Evolutionary conservation across 2,888 invertebrate species (phyloP).

Genomic region (Lampropteryx suffumata): DNA sequence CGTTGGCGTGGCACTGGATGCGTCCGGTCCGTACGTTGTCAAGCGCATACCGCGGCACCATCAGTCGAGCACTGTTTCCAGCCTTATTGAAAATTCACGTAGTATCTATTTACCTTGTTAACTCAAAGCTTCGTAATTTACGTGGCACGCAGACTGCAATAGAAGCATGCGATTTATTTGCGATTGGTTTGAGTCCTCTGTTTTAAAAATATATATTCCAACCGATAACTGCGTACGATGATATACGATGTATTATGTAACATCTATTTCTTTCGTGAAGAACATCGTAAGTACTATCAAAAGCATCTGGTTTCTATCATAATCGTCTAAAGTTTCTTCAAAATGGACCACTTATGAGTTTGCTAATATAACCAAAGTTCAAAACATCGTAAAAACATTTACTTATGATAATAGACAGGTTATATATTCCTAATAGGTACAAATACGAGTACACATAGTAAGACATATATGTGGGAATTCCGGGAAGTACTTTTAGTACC

Average conservation of each 20-base stretch:
- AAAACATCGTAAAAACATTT: slow-evolving; percentile 8
- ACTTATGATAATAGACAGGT: too few relatives aligned
- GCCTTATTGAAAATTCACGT: neutral
- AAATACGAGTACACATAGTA: too few relatives aligned
- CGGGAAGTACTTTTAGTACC: too few relatives aligned
- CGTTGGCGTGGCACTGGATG: too few relatives aligned
- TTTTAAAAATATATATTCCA: too few relatives aligned
- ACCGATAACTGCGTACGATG: too few relatives aligned
- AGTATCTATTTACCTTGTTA: slow-evolving; percentile 17
- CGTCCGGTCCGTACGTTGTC: too few relatives aligned
- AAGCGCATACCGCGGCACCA: too few relatives aligned
- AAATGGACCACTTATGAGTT: slow-evolving; percentile 23
- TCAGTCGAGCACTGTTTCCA: too few relatives aligned
- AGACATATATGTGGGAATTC: too few relatives aligned
- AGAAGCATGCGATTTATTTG: slow-evolving; percentile 28
- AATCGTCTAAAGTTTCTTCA: slow-evolving; percentile 19
- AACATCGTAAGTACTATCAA: slow-evolving; percentile 14
- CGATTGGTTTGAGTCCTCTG: neutral
- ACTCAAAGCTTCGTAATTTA: slow-evolving; percentile 17
- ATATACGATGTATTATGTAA: neutral
- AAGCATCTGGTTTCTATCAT: slow-evolving; percentile 15
- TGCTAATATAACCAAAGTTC: slow-evolving; percentile 15
- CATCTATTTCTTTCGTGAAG: neutral
- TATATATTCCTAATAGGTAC: too few relatives aligned
- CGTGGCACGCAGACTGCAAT: slow-evolving; percentile 20